These are phyloP conservation scores for Drosophila nigromelanica DNA, from an alignment of 1,140 invertebrate species.

Conservation along the genomic window DNA sequence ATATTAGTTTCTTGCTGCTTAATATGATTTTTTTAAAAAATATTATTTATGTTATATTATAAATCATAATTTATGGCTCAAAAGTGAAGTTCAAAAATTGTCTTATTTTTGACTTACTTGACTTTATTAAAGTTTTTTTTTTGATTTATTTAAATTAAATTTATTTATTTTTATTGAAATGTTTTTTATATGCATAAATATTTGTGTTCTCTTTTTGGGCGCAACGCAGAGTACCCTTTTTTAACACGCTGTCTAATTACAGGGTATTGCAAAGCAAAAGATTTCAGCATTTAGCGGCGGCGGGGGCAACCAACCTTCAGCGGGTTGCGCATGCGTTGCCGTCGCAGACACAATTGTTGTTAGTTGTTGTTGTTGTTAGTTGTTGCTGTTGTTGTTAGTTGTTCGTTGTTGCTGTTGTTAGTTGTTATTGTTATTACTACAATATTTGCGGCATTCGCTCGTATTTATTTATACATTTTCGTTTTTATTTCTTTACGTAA, in stretches of 20 bases:
- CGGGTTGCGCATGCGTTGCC: constrained; percentile 57
- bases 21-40: no score
- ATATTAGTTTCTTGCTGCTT: no score
- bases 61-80: no score
- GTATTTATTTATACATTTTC: constrained; percentile 72
- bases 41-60: no score
- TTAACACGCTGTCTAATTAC: background rate
- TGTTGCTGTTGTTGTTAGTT: constrained; percentile 17
- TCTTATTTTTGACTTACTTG: no score
- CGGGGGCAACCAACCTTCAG: constrained; percentile 66
- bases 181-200: no score
- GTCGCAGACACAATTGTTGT: background rate
- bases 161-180: no score
- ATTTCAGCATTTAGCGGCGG: constrained; percentile 21
- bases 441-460: constrained; percentile 76
- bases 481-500: constrained; percentile 78
- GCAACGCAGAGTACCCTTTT: background rate
- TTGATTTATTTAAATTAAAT: no score
- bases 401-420: background rate
- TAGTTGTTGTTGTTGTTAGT: constrained; percentile 9
- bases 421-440: constrained; percentile 65
- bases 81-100: no score
- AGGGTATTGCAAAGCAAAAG: constrained; percentile 30
- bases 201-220: background rate
- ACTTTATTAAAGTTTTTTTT: no score